Percentiles rank a stretch among this genome's conserved stretches.
Evolutionary conservation across 2,888 invertebrate species (phyloP).

Genomic region (Synanthedon myopaeformis): DNA sequence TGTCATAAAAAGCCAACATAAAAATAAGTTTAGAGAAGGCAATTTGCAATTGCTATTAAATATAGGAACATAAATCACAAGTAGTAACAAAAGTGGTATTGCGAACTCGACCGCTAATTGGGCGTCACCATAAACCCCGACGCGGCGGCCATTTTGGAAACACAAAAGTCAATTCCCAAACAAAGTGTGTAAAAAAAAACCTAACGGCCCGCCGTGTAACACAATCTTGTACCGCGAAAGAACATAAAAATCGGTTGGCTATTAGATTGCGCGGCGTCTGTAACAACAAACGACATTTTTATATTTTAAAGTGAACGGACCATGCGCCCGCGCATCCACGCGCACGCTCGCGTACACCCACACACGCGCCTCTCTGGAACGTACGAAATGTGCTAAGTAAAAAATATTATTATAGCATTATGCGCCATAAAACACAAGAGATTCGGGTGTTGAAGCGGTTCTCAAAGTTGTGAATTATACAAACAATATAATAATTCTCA

Average conservation of each 20-base stretch:
- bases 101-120: conserved; percentile 24
- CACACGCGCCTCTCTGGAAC: conserved; percentile 20
- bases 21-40: neutral
- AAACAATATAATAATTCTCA: too few species aligned
- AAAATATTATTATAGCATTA: conserved; percentile 67
- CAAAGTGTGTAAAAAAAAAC: conserved; percentile 27
- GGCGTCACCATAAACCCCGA: conserved; percentile 30
- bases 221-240: conserved; percentile 54
- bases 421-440: conserved; percentile 62
- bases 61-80: conserved; percentile 48
- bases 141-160: conserved; percentile 20
- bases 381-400: conserved; percentile 65
- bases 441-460: conserved; percentile 24
- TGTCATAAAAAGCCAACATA: too few species aligned
- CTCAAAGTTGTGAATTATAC: conserved; percentile 30
- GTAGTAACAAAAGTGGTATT: conserved; percentile 48
- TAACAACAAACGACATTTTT: conserved; percentile 48
- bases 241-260: conserved; percentile 50
- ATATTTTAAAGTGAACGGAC: conserved; percentile 22
- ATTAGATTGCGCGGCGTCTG: conserved; percentile 41
- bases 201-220: conserved; percentile 37
- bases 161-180: conserved; percentile 26
- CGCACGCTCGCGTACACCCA: conserved; percentile 13
- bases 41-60: neutral
- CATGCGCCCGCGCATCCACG: conserved; percentile 31